Evolutionary conservation across 2,888 invertebrate genomes (phyloP).

Genomic region (Acanthococcus lagerstroemiae): DNA sequence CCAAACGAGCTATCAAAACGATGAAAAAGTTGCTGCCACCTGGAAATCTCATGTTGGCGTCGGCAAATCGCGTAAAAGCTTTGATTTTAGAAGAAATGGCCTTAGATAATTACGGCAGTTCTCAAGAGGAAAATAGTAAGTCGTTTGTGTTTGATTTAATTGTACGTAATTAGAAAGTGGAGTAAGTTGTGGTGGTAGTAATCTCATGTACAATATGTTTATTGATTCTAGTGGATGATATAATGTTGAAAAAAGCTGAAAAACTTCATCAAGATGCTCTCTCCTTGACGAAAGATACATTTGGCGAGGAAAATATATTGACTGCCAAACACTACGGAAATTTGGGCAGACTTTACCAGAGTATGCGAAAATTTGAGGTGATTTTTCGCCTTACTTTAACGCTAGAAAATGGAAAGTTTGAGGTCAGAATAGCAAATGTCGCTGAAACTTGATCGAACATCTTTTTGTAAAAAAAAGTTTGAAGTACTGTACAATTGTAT

Average conservation of each 20-base stretch:
- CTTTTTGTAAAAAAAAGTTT: too few relatives aligned
- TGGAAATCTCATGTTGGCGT: constrained; percentile 76
- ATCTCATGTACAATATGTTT: too few relatives aligned
- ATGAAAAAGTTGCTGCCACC: constrained; percentile 67
- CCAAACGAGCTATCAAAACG: constrained; percentile 70
- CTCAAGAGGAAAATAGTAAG: too few relatives aligned
- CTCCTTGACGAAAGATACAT: constrained; percentile 64
- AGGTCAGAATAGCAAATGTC: too few relatives aligned
- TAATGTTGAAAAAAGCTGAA: constrained; percentile 67
- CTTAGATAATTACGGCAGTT: constrained; percentile 56
- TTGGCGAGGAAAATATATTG: constrained; percentile 88
- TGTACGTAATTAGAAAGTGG: too few relatives aligned
- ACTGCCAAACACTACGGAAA: constrained; percentile 95
- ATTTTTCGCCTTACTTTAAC: constrained; percentile 13
- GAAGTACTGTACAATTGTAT: too few relatives aligned
- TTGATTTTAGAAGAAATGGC: constrained; percentile 88
- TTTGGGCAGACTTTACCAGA: constrained; percentile 85
- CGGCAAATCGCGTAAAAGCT: constrained; percentile 84
- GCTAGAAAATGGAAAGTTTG: too few relatives aligned
- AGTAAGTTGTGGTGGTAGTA: too few relatives aligned
- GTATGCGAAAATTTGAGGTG: constrained; percentile 76
- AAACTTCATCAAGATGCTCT: constrained; percentile 73
- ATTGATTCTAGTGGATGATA: constrained; percentile 40
- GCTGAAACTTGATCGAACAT: too few relatives aligned
- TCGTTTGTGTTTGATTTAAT: too few relatives aligned